These are phyloP conservation scores for Empis stercorea DNA, from an alignment of 2,888 invertebrate genomes.

Conservation along the genomic window DNA sequence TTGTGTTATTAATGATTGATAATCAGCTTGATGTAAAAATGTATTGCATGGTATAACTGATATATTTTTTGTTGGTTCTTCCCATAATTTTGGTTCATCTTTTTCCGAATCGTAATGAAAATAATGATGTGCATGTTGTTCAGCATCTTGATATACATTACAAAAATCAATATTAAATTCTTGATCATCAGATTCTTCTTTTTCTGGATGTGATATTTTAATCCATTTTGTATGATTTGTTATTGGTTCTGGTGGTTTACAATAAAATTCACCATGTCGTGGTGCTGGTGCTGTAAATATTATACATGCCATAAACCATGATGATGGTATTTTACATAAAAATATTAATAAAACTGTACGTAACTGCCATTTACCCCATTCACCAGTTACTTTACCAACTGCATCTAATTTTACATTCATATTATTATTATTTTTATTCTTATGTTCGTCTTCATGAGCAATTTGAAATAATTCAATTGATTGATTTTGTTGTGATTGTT, in stretches of 20 bases:
- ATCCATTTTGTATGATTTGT: slow-evolving; percentile 34
- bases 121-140: slow-evolving; percentile 32
- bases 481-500: background rate
- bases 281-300: slow-evolving; percentile 39
- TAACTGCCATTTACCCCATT: slow-evolving; percentile 38
- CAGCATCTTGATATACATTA: slow-evolving; percentile 33
- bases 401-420: slow-evolving; percentile 34
- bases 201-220: slow-evolving; percentile 34
- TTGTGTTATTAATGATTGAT: slow-evolving; percentile 35
- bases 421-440: slow-evolving; percentile 13
- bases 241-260: slow-evolving; percentile 31
- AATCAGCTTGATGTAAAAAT: slow-evolving; percentile 31
- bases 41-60: slow-evolving; percentile 32
- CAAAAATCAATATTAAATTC: slow-evolving; percentile 36
- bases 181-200: slow-evolving; percentile 31
- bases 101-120: slow-evolving; percentile 27
- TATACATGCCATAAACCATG: slow-evolving; percentile 41
- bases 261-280: slow-evolving; percentile 36
- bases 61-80: slow-evolving; percentile 27
- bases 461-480: background rate
- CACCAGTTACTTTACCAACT: slow-evolving; percentile 35
- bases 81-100: slow-evolving; percentile 28
- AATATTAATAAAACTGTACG: slow-evolving; percentile 36
- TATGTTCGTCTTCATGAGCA: background rate
- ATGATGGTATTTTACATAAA: slow-evolving; percentile 37